These are phyloP conservation scores for Kuschelorhynchus macadamiae DNA, from an alignment of 2,888 invertebrate species.

Conservation along the genomic window DNA sequence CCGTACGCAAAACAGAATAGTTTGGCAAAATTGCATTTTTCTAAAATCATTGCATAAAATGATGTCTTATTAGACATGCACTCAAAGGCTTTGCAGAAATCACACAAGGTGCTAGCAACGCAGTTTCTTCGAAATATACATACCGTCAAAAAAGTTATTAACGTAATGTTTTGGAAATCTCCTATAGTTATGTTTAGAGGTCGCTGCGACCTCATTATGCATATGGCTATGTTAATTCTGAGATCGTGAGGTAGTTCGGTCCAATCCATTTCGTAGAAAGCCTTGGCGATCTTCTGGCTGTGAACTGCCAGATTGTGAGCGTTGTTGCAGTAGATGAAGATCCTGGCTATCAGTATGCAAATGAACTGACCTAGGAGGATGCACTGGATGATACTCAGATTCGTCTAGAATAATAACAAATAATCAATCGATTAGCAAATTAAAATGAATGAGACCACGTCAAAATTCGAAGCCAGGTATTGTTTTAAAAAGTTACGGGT, in stretches of 20 bases:
- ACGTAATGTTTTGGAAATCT: conserved; percentile 17
- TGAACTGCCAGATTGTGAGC: conserved; percentile 1
- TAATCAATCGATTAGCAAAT: no score
- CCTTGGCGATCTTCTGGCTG: conserved; percentile 8
- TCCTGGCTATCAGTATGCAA: conserved; percentile 17
- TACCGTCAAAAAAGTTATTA: conserved; percentile 27
- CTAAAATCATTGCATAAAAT: no score
- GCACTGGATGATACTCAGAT: conserved; percentile 26
- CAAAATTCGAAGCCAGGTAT: no score
- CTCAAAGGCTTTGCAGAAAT: no score
- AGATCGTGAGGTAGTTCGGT: conserved; percentile 14
- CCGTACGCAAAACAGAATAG: no score
- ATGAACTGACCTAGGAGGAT: conserved; percentile 27
- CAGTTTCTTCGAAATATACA: no score
- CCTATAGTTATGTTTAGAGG: conserved; percentile 26
- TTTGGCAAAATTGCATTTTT: no score
- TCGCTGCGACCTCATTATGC: conserved; percentile 17
- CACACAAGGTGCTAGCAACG: no score
- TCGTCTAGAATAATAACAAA: conserved; percentile 19
- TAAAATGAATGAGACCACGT: no score
- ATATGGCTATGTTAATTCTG: conserved; percentile 13
- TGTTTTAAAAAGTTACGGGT: no score
- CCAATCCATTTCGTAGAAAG: conserved; percentile 30
- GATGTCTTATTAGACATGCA: no score
- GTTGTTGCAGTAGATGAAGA: conserved; percentile 27